These are phyloP conservation scores for Myripristis murdjan DNA, from an alignment of 2,797 vertebrate genomes.

Conservation along the genomic window DNA sequence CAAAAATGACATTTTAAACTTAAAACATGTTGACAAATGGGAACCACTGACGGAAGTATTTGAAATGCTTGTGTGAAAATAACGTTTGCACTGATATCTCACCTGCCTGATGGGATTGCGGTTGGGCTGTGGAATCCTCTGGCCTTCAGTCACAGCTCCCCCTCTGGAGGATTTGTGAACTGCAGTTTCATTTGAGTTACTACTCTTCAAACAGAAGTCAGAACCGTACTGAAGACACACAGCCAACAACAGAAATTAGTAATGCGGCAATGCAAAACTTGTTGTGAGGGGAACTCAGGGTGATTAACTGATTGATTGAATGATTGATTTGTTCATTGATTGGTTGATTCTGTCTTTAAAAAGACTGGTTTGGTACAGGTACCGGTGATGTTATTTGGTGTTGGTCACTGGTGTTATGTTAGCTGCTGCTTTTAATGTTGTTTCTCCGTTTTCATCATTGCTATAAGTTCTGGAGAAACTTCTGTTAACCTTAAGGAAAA, in stretches of 20 bases:
- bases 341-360: no score
- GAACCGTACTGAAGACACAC: conserved; percentile 84
- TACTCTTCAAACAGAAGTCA: conserved; percentile 83
- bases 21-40: no score
- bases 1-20: no score
- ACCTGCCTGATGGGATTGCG: conserved; percentile 41
- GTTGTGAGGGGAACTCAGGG: not conserved
- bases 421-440: not conserved
- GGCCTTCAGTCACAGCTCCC: conserved; percentile 68
- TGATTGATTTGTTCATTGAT: no score
- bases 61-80: not conserved
- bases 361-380: no score
- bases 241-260: conserved; percentile 12
- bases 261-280: not conserved
- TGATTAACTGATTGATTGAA: no score
- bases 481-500: no score
- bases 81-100: conserved; percentile 22
- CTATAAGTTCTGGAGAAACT: not conserved
- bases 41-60: not conserved
- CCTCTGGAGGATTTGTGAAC: conserved; percentile 83
- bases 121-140: conserved; percentile 8
- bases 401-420: not conserved
- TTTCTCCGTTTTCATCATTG: not conserved
- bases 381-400: no score
- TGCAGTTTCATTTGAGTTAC: conserved; percentile 80